Base-by-base conservation (phyloP, 2,113 vertebrate species). In the Falco punctatus region DNA sequence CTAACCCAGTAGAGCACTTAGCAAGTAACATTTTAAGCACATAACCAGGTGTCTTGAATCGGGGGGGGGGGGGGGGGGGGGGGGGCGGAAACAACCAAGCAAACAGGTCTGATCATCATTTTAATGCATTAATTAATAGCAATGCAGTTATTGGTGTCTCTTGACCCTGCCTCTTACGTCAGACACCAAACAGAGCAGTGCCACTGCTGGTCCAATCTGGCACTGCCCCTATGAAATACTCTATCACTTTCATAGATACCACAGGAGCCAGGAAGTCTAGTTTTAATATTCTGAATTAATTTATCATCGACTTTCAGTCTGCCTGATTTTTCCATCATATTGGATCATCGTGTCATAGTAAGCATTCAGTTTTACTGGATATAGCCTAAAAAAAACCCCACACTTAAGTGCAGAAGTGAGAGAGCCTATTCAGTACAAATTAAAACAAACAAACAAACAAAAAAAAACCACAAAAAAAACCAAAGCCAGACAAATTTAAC, bases 221-320 rank as follows among this genome's bases (percentile, higher is more conserved):
- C 33, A 69, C 18, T 0, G 0, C 9, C 35, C 12, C 32, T 54
- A 15, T 2, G 6, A 88, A 84, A 70, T 35, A 81, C 2, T 13
- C 14, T 48, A 73, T 0, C 15, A 14, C 38, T 74, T 81, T 77
- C 65, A 74, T 11, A 87, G 71, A 70, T 54, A 81, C 6, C 27
- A 54, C 11, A 33, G 19, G 11, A 67, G 15, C 38, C 81, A 70
- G n/a, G 70, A 77, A 30, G 7, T 7, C 5, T 71, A 13, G 2
- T 26, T 91, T 67, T 26, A 66, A 35, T 52, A 70, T 35, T 83
- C 7, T 59, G 57, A 51, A 94, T 17, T 35, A 40, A 32, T 83
- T 92, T 81, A 81, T 81, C 14, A 86, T n/a, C 2, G 9, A 35
- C 5, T 58, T 81, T 71, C 23, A 57, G n/a, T 74, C 57, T 81